A percentile compares a stretch with the other conserved stretches of the same genome.
Evolutionary conservation across 2,888 invertebrate species (phyloP).

Genomic region (Trissonchulus latispiculum): DNA sequence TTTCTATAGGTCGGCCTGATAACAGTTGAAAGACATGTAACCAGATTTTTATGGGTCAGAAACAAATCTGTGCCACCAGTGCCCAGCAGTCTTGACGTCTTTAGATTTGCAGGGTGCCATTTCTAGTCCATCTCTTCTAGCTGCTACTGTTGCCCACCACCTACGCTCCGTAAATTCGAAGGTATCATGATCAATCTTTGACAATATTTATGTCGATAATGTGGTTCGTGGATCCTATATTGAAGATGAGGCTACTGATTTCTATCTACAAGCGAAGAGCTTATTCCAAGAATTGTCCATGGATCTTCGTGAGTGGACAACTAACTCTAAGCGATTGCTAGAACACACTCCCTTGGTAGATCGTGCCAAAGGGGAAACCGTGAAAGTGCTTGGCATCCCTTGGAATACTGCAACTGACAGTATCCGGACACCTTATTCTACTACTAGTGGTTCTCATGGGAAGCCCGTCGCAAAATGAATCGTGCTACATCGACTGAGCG

Average conservation of each 20-base stretch:
- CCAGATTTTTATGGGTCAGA: slow-evolving; percentile 3
- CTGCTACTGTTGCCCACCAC: slow-evolving; percentile 23
- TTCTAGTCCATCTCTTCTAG: slow-evolving; percentile 27
- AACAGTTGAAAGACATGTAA: slow-evolving; percentile 24
- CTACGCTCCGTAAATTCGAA: background rate
- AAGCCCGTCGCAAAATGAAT: too few relatives aligned
- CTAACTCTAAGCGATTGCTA: background rate
- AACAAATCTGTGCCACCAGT: background rate
- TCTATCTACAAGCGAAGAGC: background rate
- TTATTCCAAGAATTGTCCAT: background rate
- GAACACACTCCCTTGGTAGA: background rate
- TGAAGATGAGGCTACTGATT: background rate
- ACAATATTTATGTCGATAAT: slow-evolving; percentile 3
- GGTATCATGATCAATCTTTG: background rate
- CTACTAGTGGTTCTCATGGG: too few relatives aligned
- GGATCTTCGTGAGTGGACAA: background rate
- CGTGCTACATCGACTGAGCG: too few relatives aligned
- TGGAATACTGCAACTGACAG: background rate
- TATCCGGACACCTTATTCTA: too few relatives aligned
- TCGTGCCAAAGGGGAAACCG: background rate
- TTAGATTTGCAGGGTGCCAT: slow-evolving; percentile 29
- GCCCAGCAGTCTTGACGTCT: slow-evolving; percentile 24
- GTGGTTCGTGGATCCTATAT: background rate
- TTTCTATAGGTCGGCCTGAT: slow-evolving; percentile 29
- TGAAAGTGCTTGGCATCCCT: background rate